A percentile compares a stretch with the other conserved stretches of the same genome.
These are phyloP conservation scores for Reinhardtius hippoglossoides DNA, from an alignment of 2,113 vertebrate species.

Conservation along the genomic window DNA sequence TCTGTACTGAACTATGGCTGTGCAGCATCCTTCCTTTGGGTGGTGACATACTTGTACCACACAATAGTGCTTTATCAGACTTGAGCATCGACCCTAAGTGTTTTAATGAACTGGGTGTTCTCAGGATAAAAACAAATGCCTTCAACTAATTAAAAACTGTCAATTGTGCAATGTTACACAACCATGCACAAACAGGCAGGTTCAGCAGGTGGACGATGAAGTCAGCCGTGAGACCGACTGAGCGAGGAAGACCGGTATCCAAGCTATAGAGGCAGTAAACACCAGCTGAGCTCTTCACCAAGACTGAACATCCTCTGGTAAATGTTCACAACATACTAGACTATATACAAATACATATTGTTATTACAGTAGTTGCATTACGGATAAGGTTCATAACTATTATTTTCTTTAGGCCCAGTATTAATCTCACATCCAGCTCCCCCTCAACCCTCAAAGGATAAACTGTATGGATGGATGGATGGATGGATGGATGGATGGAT, in stretches of 20 bases:
- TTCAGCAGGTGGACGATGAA: neutral
- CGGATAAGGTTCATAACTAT: too few species aligned
- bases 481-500: too few species aligned
- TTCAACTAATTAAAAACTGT: conserved; percentile 6
- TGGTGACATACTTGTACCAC: neutral
- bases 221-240: neutral
- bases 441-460: too few species aligned
- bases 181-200: conserved; percentile 1
- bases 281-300: neutral
- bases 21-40: conserved; percentile 1
- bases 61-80: neutral
- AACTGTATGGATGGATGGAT: too few species aligned
- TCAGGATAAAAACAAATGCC: conserved; percentile 13
- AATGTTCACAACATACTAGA: neutral
- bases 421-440: too few species aligned
- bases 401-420: too few species aligned
- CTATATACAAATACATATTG: too few species aligned
- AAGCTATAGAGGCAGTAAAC: neutral
- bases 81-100: conserved; percentile 34
- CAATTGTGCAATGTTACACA: neutral
- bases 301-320: neutral
- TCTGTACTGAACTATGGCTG: conserved; percentile 15
- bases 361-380: too few species aligned
- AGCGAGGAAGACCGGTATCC: neutral
- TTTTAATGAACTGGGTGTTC: neutral